These are phyloP conservation scores for Melitaea athalia DNA, from an alignment of 2,888 invertebrate species.

Conservation along the genomic window DNA sequence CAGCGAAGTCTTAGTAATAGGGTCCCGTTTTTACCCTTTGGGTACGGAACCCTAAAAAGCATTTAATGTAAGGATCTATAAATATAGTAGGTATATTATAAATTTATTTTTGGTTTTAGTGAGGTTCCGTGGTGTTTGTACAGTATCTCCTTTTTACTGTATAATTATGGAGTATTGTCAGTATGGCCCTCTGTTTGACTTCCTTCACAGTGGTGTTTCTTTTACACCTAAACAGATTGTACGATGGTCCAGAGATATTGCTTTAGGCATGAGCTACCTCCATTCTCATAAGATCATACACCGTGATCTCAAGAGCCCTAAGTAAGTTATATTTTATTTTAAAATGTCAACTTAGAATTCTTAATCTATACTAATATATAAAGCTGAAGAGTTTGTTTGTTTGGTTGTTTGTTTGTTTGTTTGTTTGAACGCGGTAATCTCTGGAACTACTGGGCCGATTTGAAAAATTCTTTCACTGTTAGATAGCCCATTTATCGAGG, in stretches of 20 bases:
- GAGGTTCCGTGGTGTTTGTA: conserved; percentile 94
- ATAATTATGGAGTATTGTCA: conserved; percentile 99
- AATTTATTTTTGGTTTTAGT: conserved; percentile 49
- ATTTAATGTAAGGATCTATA: neutral
- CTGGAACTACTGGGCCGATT: no score
- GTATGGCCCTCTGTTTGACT: conserved; percentile 95
- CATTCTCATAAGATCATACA: conserved; percentile 98
- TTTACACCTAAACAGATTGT: conserved; percentile 93
- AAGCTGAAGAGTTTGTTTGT: no score
- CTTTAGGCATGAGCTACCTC: conserved; percentile 97
- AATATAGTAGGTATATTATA: neutral
- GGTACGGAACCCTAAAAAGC: no score
- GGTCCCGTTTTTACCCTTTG: no score
- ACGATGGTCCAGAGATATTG: conserved; percentile 97
- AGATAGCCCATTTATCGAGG: no score
- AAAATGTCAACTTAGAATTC: neutral
- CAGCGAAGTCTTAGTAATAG: no score
- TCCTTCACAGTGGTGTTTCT: conserved; percentile 91
- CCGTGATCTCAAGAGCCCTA: conserved; percentile 98
- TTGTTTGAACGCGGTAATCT: no score
- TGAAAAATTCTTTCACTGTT: no score
- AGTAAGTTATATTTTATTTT: conserved; percentile 86
- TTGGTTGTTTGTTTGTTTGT: no score
- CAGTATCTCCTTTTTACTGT: conserved; percentile 94
- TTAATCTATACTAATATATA: no score